Percentiles rank a stretch among this genome's conserved stretches.
phyloP scores from a whole-genome alignment of 1,140 invertebrate species.

The Drosophila kohkoa region DNA sequence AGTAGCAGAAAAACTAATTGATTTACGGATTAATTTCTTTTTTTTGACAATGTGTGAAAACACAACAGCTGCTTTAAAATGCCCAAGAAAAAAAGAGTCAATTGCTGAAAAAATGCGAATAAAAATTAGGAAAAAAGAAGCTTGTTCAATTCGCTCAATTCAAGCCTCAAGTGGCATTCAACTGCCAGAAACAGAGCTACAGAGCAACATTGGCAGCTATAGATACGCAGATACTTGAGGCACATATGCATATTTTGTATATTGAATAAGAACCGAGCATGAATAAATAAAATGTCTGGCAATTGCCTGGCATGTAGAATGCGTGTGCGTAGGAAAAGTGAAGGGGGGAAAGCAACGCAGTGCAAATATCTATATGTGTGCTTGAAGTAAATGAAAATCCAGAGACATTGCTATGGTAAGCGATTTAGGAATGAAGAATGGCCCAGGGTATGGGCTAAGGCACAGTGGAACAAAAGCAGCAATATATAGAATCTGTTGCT shows the following conservation, averaged over 20 bases:
- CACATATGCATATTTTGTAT: slow-evolving; percentile 45
- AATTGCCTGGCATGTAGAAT: slow-evolving; percentile 35
- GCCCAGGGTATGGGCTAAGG: not conserved
- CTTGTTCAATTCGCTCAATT: slow-evolving; percentile 24
- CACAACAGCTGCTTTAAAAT: slow-evolving; percentile 45
- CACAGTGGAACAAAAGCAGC: slow-evolving; percentile 41
- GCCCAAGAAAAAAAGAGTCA: slow-evolving; percentile 12
- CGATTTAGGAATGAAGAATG: slow-evolving; percentile 47
- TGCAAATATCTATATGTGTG: slow-evolving; percentile 54
- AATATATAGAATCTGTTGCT: not conserved
- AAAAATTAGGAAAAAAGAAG: not conserved
- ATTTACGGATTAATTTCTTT: slow-evolving; percentile 74
- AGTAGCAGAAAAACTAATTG: slow-evolving; percentile 82
- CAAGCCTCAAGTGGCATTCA: slow-evolving; percentile 44
- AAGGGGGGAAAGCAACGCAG: not conserved
- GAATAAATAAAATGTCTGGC: slow-evolving; percentile 67
- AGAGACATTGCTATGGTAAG: slow-evolving; percentile 47
- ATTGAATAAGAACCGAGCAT: slow-evolving; percentile 64
- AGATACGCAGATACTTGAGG: slow-evolving; percentile 16
- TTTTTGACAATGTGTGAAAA: slow-evolving; percentile 64
- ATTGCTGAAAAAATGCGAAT: slow-evolving; percentile 1
- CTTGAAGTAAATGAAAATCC: slow-evolving; percentile 70
- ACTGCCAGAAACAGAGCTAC: slow-evolving; percentile 20
- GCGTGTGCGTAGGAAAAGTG: slow-evolving; percentile 9
- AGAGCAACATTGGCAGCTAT: not conserved